Evolutionary conservation across 2,888 invertebrate genomes (phyloP).

Genomic region (Nesidiocoris tenuis): DNA sequence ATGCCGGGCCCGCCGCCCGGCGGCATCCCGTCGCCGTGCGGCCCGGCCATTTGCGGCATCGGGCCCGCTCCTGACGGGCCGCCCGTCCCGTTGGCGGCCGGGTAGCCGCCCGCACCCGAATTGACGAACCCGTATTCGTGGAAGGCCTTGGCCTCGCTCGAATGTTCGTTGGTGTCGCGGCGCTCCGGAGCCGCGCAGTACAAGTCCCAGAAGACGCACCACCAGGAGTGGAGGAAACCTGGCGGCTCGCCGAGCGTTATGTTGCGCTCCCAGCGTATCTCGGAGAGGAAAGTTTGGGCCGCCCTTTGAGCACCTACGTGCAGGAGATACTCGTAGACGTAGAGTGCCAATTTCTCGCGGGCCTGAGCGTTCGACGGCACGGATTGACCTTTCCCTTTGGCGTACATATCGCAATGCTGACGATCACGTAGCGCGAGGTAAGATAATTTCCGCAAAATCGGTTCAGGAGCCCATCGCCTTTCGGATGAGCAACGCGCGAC

Average conservation of each 20-base stretch:
- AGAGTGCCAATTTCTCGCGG: conserved; percentile 95
- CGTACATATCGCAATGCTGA: conserved; percentile 84
- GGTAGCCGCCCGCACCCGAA: conserved; percentile 96
- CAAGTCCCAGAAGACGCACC: conserved; percentile 94
- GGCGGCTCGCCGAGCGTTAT: conserved; percentile 98
- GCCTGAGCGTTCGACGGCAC: conserved; percentile 99
- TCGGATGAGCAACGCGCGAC: too few species aligned
- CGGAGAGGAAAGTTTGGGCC: conserved; percentile 98
- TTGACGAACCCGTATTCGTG: conserved; percentile 99
- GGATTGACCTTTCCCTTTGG: conserved; percentile 96
- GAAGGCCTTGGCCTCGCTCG: conserved; percentile 98
- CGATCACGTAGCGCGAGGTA: too few species aligned
- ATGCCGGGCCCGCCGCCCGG: conserved; percentile 73
- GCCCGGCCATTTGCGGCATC: conserved; percentile 74
- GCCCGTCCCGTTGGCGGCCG: conserved; percentile 71
- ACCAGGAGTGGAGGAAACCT: conserved; percentile 97
- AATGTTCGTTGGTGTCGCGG: conserved; percentile 96
- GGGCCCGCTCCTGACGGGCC: conserved; percentile 79
- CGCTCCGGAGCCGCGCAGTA: conserved; percentile 99
- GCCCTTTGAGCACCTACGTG: conserved; percentile 99
- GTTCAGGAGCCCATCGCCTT: neutral
- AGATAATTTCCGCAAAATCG: too few species aligned
- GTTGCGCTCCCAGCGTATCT: conserved; percentile 99
- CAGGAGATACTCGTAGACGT: conserved; percentile 98
- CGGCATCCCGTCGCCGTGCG: conserved; percentile 87